A percentile compares a stretch with the other conserved stretches of the same genome.
Conservation (phyloP, 2,113 vertebrate genomes). For the Protobothrops mucrosquamatus region DNA sequence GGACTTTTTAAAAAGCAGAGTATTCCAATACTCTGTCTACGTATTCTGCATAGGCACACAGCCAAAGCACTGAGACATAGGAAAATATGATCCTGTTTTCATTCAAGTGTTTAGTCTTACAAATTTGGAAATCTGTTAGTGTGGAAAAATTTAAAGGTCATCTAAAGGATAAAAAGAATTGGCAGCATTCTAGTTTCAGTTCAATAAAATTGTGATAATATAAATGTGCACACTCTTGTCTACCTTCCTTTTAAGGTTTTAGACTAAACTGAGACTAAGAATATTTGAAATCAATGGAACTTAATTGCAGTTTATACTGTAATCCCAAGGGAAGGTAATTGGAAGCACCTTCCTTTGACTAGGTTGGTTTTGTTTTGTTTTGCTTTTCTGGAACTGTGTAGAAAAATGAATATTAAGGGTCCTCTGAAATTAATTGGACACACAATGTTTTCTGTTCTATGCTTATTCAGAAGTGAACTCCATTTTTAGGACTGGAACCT, state of each 20-base stretch:
- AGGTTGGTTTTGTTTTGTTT: not conserved
- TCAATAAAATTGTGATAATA: not conserved
- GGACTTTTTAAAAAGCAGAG: not conserved
- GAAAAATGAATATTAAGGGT: not conserved
- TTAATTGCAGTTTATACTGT: not conserved
- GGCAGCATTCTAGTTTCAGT: not conserved
- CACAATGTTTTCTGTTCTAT: too few relatives aligned
- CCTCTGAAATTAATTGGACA: not conserved
- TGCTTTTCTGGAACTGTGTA: not conserved
- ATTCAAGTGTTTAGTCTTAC: not conserved
- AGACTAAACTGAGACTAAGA: not conserved
- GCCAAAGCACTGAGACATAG: not conserved
- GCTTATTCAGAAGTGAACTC: not conserved
- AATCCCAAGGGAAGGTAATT: not conserved
- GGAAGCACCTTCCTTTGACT: not conserved
- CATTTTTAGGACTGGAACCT: not conserved
- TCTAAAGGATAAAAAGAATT: not conserved
- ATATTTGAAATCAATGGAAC: not conserved
- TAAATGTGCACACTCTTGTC: not conserved
- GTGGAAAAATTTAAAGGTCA: not conserved
- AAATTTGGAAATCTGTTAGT: not conserved
- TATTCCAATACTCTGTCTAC: not conserved
- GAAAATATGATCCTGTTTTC: not conserved
- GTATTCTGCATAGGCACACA: not conserved
- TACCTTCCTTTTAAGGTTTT: not conserved